These are phyloP conservation scores for Apocrypta bakeri DNA, from an alignment of 1,140 invertebrate genomes.

Conservation along the genomic window DNA sequence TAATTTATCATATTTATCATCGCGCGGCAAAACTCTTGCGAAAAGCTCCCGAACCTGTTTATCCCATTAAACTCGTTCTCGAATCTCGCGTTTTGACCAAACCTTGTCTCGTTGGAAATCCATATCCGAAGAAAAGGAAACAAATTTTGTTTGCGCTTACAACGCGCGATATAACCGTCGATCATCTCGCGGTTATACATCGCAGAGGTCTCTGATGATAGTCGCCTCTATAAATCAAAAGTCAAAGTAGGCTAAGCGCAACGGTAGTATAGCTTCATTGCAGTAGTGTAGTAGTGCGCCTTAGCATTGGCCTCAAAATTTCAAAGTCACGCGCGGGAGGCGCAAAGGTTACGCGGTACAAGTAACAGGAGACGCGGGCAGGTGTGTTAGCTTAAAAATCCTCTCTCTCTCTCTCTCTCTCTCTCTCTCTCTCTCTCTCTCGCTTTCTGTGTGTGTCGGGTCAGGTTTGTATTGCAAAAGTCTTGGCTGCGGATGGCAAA, in stretches of 20 bases:
- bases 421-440: background rate
- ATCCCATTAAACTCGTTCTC: too few relatives aligned
- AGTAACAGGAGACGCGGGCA: background rate
- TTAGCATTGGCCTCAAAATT: constrained; percentile 49
- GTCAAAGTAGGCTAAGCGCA: constrained; percentile 11
- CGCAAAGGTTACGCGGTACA: constrained; percentile 4
- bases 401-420: background rate
- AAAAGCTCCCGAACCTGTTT: too few relatives aligned
- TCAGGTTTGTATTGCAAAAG: constrained; percentile 22
- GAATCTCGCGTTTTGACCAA: too few relatives aligned
- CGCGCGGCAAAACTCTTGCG: too few relatives aligned
- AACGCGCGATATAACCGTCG: too few relatives aligned
- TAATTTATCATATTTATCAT: too few relatives aligned
- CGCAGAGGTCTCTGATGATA: background rate
- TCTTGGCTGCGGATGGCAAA: constrained; percentile 15
- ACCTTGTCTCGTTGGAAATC: too few relatives aligned
- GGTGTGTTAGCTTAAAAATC: background rate
- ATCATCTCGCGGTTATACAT: background rate
- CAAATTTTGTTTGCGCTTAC: too few relatives aligned
- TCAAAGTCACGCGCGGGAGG: constrained; percentile 25
- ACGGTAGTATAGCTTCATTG: background rate
- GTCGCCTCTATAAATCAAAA: constrained; percentile 22
- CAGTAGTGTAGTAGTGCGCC: constrained; percentile 3
- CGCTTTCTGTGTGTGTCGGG: background rate
- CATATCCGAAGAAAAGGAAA: too few relatives aligned